Evolutionary conservation across 2,888 invertebrate species (phyloP).

Genomic region (Abrostola tripartita): DNA sequence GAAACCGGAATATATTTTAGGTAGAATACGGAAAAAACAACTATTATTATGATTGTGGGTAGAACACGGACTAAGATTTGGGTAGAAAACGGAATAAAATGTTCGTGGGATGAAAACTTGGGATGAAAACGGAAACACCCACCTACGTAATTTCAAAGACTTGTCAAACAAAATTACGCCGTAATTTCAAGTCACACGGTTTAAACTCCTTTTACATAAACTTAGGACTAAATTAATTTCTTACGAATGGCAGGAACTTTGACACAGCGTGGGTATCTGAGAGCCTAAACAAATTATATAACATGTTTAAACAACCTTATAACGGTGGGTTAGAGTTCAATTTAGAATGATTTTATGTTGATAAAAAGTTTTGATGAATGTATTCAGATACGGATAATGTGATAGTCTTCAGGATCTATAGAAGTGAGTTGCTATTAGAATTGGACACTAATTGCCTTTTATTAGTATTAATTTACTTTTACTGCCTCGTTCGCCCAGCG

Average conservation of each 20-base stretch:
- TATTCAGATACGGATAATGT: slow-evolving; percentile 19
- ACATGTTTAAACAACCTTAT: slow-evolving; percentile 29
- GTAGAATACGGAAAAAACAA: slow-evolving; percentile 11
- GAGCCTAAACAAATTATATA: slow-evolving; percentile 25
- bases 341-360: slow-evolving; percentile 9
- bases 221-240: slow-evolving; percentile 28
- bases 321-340: slow-evolving; percentile 30
- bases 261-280: slow-evolving; percentile 44
- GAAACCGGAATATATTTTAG: slow-evolving; percentile 13
- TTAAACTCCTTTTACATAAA: neutral
- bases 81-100: slow-evolving; percentile 11
- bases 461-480: neutral
- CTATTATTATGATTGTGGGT: slow-evolving; percentile 7
- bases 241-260: slow-evolving; percentile 46
- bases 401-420: neutral
- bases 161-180: neutral
- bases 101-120: too few species aligned
- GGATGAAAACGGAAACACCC: too few species aligned
- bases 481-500: too few species aligned
- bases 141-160: slow-evolving; percentile 21
- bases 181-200: fast-evolving
- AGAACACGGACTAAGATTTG: slow-evolving; percentile 8
- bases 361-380: slow-evolving; percentile 19
- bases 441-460: slow-evolving; percentile 20
- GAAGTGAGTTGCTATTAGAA: neutral